These are phyloP conservation scores for Procambarus clarkii DNA, from an alignment of 1,140 invertebrate species.

Conservation along the genomic window DNA sequence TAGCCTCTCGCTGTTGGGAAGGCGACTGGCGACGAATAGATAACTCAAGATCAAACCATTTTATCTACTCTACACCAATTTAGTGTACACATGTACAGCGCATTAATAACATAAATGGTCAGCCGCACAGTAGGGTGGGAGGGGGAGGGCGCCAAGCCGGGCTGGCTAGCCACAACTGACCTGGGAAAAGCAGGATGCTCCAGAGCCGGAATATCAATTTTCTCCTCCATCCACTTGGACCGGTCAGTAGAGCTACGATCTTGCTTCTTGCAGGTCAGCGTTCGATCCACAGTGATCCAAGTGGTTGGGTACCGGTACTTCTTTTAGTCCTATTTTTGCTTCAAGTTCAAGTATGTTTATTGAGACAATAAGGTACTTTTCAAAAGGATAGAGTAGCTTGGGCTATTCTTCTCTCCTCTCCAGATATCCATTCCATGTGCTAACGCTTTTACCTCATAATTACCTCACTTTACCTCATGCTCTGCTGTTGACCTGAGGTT, in stretches of 20 bases:
- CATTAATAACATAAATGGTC: conserved; percentile 42
- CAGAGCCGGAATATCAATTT: conserved; percentile 35
- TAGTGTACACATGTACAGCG: conserved; percentile 38
- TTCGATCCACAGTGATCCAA: too few species aligned
- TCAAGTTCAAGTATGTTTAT: too few species aligned
- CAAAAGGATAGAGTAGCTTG: too few species aligned
- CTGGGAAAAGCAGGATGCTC: neutral
- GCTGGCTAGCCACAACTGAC: neutral
- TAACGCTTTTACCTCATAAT: neutral
- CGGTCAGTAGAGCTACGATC: too few species aligned
- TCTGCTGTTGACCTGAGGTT: neutral
- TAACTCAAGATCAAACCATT: conserved; percentile 51
- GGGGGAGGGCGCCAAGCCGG: neutral
- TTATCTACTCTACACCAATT: conserved; percentile 18
- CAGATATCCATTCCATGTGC: too few species aligned
- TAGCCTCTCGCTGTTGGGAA: conserved; percentile 42
- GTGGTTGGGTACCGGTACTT: neutral
- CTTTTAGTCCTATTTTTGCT: too few species aligned
- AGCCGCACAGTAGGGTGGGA: conserved; percentile 10
- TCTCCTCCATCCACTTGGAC: neutral
- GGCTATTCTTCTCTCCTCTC: too few species aligned
- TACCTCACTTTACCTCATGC: neutral
- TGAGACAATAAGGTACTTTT: too few species aligned
- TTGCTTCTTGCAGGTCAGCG: too few species aligned
- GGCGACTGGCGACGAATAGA: conserved; percentile 50